Base-by-base conservation (phyloP, 2,113 vertebrate genomes). In the Dipodomys merriami region DNA sequence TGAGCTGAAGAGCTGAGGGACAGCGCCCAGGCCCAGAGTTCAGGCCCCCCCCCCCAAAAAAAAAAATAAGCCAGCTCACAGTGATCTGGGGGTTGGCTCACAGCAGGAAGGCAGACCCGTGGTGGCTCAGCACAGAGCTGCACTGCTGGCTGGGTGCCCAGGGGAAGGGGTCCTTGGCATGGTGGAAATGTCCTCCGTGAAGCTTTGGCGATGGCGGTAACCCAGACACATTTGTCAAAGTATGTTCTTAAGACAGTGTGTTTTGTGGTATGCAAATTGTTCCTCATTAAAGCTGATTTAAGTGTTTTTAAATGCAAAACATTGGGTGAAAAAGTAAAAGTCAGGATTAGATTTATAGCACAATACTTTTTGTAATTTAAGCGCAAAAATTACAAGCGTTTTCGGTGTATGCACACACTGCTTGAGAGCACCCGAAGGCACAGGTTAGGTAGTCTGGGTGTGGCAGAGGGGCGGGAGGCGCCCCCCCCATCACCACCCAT, bases 301-400 rank as follows among this genome's bases (percentile, higher is more conserved):
- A 57, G 22, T 72, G 49, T 85, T 94, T 82, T 88, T 35, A 84
- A 88, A 77, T 82, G 39, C 29, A 74, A n/a, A 88, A 22, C 73
- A 4, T 39, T 68, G 49, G 35, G 10, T 89, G 62, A 81, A 86
- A 68, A 91, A 71, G n/a, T 49, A n/a, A 74, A 35, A 67, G 67
- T 25, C 25, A 77, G 35, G n/a, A 12, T n/a, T 88, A 44, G 72
- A 91, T 91, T 78, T 78, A 71, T 64, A 39, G 35, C 53, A n/a
- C 1, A 68, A 7, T 84, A 30, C 60, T 69, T 57, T 62, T 89
- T 57, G 72, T 71, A 46, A 85, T 39, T 69, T 95, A 89, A 82
- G 71, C 8, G 46, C 71, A 64, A 53, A 72, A 46, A 30, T 27
- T 25, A 35, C 5, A 77, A 22, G 27, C 7, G 16, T 57, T 80